Percentiles rank a stretch among this genome's conserved stretches.
Conservation (phyloP, 2,888 invertebrate species). For the Morpho achilles region DNA sequence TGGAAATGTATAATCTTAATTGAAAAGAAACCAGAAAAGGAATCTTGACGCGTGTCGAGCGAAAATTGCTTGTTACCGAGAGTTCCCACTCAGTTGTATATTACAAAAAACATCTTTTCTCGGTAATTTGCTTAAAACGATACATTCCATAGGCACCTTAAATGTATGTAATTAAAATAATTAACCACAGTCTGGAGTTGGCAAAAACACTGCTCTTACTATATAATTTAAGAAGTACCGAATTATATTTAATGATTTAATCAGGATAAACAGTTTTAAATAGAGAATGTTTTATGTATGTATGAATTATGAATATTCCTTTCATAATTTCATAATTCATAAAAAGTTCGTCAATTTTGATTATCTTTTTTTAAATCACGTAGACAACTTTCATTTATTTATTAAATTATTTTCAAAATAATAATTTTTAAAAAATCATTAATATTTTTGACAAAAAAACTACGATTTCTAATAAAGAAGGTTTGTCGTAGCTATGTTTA, state of each 20-base stretch:
- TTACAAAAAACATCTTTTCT: slow-evolving; percentile 5
- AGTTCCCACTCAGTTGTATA: not conserved
- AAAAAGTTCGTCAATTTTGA: too few species aligned
- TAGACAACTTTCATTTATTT: too few species aligned
- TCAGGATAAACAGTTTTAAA: slow-evolving; percentile 10
- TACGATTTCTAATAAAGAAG: not conserved
- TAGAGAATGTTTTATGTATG: not conserved
- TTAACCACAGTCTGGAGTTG: slow-evolving; percentile 5
- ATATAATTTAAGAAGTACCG: slow-evolving; percentile 8
- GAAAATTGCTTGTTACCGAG: slow-evolving; percentile 24
- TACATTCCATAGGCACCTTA: slow-evolving; percentile 14
- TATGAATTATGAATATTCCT: not conserved
- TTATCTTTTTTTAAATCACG: too few species aligned
- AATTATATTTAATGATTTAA: slow-evolving; percentile 15
- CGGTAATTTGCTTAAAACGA: slow-evolving; percentile 12
- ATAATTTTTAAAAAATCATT: not conserved
- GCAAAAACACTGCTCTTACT: not conserved
- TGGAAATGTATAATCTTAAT: slow-evolving; percentile 12
- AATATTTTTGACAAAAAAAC: not conserved
- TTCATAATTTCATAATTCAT: too few species aligned
- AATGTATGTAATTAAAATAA: slow-evolving; percentile 16
- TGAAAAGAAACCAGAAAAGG: slow-evolving; percentile 19
- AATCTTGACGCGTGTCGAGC: slow-evolving; percentile 14
- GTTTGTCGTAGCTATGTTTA: not conserved
- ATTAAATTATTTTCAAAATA: too few species aligned